These are phyloP conservation scores for Ctenomys sociabilis DNA, from an alignment of 2,113 vertebrate genomes.

Conservation along the genomic window DNA sequence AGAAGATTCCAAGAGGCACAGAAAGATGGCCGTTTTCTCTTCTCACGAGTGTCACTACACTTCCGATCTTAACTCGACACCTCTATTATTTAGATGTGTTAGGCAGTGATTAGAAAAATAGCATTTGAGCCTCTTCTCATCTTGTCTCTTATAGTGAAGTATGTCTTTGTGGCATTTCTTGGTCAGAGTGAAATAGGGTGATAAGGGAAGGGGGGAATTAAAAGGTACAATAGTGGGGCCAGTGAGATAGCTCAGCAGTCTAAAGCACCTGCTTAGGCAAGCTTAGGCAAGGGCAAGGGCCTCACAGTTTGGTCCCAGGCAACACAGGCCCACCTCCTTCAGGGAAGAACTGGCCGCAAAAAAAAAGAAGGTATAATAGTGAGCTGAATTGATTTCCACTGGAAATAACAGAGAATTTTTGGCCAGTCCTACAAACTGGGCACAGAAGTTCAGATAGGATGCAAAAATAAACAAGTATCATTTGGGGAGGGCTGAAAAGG, in stretches of 20 bases:
- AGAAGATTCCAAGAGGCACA: conserved; percentile 21
- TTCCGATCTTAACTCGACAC: neutral
- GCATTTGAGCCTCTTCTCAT: neutral
- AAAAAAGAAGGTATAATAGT: neutral
- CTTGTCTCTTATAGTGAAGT: neutral
- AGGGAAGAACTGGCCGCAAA: too few species aligned
- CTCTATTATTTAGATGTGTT: neutral
- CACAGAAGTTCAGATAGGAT: neutral
- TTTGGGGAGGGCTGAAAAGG: neutral
- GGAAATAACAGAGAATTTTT: neutral
- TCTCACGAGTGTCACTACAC: neutral
- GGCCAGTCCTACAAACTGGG: neutral
- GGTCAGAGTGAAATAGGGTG: neutral
- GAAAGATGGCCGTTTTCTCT: neutral
- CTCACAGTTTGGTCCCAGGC: too few species aligned
- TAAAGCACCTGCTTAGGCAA: too few species aligned
- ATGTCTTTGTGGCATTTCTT: neutral
- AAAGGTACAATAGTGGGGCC: neutral
- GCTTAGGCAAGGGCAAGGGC: too few species aligned
- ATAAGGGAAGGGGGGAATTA: neutral
- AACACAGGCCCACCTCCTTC: too few species aligned
- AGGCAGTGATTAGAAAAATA: neutral
- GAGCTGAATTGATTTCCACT: neutral
- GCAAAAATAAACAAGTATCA: neutral
- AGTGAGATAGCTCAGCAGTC: too few species aligned